Evolutionary conservation across 2,888 invertebrate species (phyloP).

Genomic region (Cerceris rybyensis): DNA sequence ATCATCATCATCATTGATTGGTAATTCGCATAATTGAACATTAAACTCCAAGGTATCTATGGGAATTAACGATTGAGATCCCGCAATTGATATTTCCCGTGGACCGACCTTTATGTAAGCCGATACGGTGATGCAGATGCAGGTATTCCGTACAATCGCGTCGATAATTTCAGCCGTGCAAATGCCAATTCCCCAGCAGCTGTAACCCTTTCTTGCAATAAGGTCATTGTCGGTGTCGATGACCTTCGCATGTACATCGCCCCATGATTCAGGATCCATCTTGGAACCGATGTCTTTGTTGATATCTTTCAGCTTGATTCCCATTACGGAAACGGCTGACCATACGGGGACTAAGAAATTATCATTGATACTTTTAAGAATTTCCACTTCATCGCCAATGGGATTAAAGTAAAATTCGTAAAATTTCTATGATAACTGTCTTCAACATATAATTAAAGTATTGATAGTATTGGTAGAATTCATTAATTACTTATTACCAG

Average conservation of each 20-base stretch:
- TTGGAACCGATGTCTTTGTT: constrained; percentile 82
- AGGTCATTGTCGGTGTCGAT: constrained; percentile 83
- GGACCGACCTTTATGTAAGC: constrained; percentile 81
- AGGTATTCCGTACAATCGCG: constrained; percentile 82
- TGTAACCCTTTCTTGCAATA: constrained; percentile 83
- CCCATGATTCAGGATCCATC: constrained; percentile 83
- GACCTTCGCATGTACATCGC: constrained; percentile 83
- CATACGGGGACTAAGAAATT: constrained; percentile 83
- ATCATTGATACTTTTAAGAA: not conserved
- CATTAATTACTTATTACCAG: constrained; percentile 70
- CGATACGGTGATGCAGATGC: constrained; percentile 82
- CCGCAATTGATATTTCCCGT: not conserved
- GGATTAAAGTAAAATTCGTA: too few relatives aligned
- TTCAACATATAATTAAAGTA: constrained; percentile 48
- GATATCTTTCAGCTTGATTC: constrained; percentile 83
- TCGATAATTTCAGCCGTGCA: constrained; percentile 82
- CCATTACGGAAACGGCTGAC: constrained; percentile 84
- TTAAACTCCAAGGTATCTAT: too few relatives aligned
- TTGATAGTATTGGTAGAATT: not conserved
- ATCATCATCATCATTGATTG: too few relatives aligned
- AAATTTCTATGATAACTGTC: not conserved
- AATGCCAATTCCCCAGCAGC: constrained; percentile 83
- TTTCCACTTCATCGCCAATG: not conserved
- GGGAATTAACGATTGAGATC: too few relatives aligned
- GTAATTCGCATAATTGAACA: too few relatives aligned